Evolutionary conservation across 1,140 invertebrate species (phyloP).

Genomic region (Drosophila yakuba): DNA sequence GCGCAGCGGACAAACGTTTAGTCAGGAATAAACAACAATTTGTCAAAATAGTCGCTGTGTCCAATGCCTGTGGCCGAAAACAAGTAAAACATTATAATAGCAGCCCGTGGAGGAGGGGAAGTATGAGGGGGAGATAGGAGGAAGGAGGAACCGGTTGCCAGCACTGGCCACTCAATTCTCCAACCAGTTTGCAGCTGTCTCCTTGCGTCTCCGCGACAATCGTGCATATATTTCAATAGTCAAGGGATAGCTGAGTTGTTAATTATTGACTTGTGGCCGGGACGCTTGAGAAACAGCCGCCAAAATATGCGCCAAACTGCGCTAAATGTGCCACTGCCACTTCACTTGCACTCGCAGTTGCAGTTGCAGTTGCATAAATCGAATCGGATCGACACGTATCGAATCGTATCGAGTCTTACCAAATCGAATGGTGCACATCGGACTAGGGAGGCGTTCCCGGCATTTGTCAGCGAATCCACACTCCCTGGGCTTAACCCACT

Average conservation of each 20-base stretch:
- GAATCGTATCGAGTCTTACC: neutral
- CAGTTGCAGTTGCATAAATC: conserved; percentile 32
- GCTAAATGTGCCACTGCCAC: conserved; percentile 33
- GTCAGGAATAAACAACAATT: conserved; percentile 70
- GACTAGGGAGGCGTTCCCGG: conserved; percentile 47
- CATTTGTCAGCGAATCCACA: conserved; percentile 67
- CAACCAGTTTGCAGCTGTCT: conserved; percentile 78
- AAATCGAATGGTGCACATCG: conserved; percentile 18
- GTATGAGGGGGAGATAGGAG: conserved; percentile 1
- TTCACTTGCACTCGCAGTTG: conserved; percentile 4
- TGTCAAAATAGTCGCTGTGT: conserved; percentile 59
- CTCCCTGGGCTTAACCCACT: conserved; percentile 55
- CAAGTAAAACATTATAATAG: conserved; percentile 31
- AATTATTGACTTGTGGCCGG: conserved; percentile 62
- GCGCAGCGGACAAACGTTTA: conserved; percentile 65
- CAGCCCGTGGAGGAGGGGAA: conserved; percentile 10
- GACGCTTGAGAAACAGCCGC: conserved; percentile 25
- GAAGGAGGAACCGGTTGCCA: conserved; percentile 38
- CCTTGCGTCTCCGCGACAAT: conserved; percentile 5
- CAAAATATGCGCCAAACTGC: conserved; percentile 58
- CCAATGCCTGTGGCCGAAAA: conserved; percentile 17
- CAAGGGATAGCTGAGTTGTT: conserved; percentile 77
- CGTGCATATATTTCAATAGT: conserved; percentile 68
- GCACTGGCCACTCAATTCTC: neutral
- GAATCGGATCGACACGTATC: conserved; percentile 8